Conservation (phyloP, 1,140 invertebrate genomes). For the Calephelis virginiensis region DNA sequence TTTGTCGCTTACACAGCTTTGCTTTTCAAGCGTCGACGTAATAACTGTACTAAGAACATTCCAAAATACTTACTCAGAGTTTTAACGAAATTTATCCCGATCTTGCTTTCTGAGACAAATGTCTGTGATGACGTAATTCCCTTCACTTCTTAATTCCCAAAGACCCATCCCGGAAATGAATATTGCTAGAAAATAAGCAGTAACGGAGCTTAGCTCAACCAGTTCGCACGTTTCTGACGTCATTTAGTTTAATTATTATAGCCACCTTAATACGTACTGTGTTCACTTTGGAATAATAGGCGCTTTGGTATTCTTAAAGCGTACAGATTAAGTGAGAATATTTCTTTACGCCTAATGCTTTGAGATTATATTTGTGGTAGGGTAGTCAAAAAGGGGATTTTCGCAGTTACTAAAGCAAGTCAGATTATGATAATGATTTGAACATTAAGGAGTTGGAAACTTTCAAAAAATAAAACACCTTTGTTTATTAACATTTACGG, state of each 20-base stretch:
- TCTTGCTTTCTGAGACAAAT: constrained; percentile 34
- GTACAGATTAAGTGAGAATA: not conserved
- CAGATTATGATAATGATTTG: no score
- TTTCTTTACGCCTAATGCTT: not conserved
- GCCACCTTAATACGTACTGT: constrained; percentile 40
- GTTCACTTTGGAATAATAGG: not conserved
- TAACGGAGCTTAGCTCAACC: constrained; percentile 58
- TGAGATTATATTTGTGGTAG: not conserved
- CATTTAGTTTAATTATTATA: constrained; percentile 68
- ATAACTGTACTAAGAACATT: no score
- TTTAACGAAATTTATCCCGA: constrained; percentile 32
- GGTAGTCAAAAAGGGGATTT: no score
- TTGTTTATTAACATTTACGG: no score
- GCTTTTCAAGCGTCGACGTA: no score
- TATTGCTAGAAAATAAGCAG: constrained; percentile 62
- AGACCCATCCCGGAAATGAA: constrained; percentile 49
- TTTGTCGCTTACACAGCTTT: no score
- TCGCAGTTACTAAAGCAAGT: no score
- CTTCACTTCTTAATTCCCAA: constrained; percentile 55
- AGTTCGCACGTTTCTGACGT: constrained; percentile 62
- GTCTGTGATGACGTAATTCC: constrained; percentile 37
- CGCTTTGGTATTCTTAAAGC: not conserved
- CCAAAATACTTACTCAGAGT: constrained; percentile 3
- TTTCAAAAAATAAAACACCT: no score
- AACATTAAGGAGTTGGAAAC: no score